Conservation (phyloP, 2,797 vertebrate genomes). For the Acipenser oxyrinchus region DNA sequence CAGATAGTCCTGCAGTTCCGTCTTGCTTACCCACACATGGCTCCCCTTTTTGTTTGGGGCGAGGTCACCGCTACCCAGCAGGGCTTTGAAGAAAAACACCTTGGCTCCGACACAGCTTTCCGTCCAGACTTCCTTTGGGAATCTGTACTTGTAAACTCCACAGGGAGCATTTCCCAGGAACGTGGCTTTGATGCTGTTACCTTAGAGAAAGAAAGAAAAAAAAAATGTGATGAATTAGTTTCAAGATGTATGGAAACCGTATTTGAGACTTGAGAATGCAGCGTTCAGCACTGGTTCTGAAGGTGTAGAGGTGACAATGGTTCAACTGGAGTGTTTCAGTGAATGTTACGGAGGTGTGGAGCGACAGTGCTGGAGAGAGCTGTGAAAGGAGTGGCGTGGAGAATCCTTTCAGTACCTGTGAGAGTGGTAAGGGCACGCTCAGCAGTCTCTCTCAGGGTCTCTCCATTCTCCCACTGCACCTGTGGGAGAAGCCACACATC, state of each 20-base stretch:
- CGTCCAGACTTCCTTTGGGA: constrained; percentile 64
- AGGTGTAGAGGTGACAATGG: background rate
- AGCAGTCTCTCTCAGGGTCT: constrained; percentile 78
- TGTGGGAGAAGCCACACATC: constrained; percentile 87
- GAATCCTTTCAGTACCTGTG: constrained; percentile 56
- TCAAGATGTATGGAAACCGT: background rate
- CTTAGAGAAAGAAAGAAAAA: constrained; percentile 39
- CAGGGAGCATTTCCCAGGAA: constrained; percentile 86
- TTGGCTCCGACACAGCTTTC: constrained; percentile 69
- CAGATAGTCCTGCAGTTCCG: constrained; percentile 78
- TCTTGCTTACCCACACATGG: constrained; percentile 76
- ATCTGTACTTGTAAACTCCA: constrained; percentile 91
- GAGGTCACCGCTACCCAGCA: constrained; percentile 53
- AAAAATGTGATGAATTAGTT: constrained; percentile 10
- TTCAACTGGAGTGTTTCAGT: too few relatives aligned
- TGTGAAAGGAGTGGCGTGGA: constrained; percentile 10
- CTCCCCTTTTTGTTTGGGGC: constrained; percentile 28
- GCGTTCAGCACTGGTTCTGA: background rate
- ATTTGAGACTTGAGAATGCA: background rate
- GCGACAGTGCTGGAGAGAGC: too few relatives aligned
- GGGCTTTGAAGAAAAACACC: constrained; percentile 95
- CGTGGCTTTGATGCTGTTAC: constrained; percentile 62
- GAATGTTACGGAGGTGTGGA: too few relatives aligned
- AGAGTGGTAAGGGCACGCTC: constrained; percentile 65
- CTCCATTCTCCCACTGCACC: constrained; percentile 75